phyloP scores from a whole-genome alignment of 2,113 vertebrate genomes.

The Coptodon rendalli region DNA sequence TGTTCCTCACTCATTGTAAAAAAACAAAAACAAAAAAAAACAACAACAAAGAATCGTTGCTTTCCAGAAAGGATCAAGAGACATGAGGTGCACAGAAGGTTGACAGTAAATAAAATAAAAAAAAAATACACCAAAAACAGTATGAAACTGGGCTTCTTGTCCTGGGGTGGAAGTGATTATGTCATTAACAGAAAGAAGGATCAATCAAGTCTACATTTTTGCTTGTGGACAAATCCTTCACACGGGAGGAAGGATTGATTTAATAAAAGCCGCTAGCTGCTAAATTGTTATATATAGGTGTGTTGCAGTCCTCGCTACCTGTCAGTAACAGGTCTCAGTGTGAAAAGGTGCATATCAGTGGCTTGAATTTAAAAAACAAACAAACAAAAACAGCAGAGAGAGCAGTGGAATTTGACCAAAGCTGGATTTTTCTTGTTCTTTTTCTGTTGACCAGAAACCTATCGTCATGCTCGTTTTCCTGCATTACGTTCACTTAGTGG shows the following conservation, averaged over 20 bases:
- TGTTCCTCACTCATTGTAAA: not conserved
- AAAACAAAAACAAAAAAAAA: not conserved
- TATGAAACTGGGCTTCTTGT: not conserved
- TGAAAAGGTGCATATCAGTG: not conserved
- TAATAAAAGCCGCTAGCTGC: not conserved
- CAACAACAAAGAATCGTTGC: not conserved
- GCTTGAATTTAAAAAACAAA: not conserved
- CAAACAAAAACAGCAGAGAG: not conserved
- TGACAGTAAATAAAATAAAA: not conserved
- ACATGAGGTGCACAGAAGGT: not conserved
- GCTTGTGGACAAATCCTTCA: not conserved
- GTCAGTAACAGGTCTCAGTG: not conserved
- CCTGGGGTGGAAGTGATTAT: not conserved
- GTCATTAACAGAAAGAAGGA: not conserved
- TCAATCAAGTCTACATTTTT: not conserved
- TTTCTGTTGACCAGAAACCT: not conserved
- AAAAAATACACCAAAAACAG: not conserved
- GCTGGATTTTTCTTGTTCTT: not conserved
- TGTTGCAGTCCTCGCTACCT: not conserved
- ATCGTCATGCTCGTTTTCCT: not conserved
- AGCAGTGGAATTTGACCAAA: constrained; percentile 1
- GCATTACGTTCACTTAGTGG: not conserved
- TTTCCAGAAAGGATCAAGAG: not conserved
- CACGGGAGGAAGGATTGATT: not conserved
- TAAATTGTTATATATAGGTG: not conserved